phyloP scores from a whole-genome alignment of 2,113 vertebrate species.

The Solea senegalensis region DNA sequence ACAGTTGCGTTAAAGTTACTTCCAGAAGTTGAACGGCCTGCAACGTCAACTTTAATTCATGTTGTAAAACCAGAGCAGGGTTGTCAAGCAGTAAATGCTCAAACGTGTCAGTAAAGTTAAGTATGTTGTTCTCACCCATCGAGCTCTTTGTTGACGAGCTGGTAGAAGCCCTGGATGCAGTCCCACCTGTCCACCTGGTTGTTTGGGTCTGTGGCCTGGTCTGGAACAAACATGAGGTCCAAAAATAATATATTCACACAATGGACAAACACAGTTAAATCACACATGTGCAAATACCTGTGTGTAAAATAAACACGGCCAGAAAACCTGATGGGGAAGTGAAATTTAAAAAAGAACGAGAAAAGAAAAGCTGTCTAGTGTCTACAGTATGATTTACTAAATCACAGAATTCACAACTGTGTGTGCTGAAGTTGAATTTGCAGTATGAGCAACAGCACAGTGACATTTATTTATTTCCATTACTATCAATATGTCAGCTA shows the following conservation, averaged over 20 bases:
- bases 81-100: too few relatives aligned
- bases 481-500: too few relatives aligned
- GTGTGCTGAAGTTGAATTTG: too few relatives aligned
- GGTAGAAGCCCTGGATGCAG: slow-evolving; percentile 87
- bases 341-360: not conserved
- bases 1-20: not conserved
- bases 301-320: not conserved
- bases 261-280: not conserved
- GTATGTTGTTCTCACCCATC: slow-evolving; percentile 79
- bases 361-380: too few relatives aligned
- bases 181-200: slow-evolving; percentile 85
- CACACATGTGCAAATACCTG: not conserved
- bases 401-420: too few relatives aligned
- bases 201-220: slow-evolving; percentile 87
- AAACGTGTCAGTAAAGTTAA: not conserved
- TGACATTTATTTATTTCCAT: too few relatives aligned
- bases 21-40: not conserved
- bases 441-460: too few relatives aligned
- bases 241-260: not conserved
- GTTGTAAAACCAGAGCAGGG: not conserved
- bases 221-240: slow-evolving; percentile 61
- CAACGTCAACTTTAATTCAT: slow-evolving; percentile 1
- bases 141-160: slow-evolving; percentile 81
- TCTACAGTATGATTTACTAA: too few relatives aligned
- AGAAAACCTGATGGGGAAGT: slow-evolving; percentile 1